Evolutionary conservation across 1,140 invertebrate species (phyloP).

Genomic region (Ostrea edulis): DNA sequence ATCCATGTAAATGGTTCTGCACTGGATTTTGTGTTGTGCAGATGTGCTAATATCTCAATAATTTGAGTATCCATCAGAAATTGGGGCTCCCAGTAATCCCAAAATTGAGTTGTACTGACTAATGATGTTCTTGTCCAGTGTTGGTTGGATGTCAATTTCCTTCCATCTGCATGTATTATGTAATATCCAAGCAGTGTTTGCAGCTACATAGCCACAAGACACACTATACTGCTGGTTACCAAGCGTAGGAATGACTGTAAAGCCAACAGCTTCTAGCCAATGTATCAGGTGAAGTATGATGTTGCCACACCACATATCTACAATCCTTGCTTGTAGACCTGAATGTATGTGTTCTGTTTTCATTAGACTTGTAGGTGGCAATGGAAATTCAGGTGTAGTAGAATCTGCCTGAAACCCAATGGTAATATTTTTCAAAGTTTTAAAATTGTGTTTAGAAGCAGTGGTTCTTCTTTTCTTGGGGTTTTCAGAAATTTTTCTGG

Average conservation of each 20-base stretch:
- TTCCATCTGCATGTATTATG: background rate
- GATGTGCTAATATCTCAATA: background rate
- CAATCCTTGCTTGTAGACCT: background rate
- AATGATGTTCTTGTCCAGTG: background rate
- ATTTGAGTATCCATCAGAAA: constrained; percentile 18
- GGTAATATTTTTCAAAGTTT: background rate
- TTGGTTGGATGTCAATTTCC: background rate
- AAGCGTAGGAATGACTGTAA: background rate
- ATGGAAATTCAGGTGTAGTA: background rate
- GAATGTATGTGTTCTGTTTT: background rate
- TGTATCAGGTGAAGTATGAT: background rate
- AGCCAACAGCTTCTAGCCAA: constrained; percentile 5
- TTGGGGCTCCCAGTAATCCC: background rate
- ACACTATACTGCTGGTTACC: constrained; percentile 5
- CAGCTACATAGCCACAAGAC: background rate
- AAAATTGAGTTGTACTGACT: background rate
- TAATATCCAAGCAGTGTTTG: background rate
- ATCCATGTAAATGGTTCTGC: background rate
- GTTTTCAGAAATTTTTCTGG: background rate
- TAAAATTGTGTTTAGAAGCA: background rate
- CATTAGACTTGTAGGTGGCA: background rate
- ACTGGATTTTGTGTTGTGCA: background rate
- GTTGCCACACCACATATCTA: constrained; percentile 26
- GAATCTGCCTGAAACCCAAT: background rate
- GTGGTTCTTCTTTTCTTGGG: background rate